Conservation (phyloP, 2,888 invertebrate genomes). For the Cacoxenus indagator region DNA sequence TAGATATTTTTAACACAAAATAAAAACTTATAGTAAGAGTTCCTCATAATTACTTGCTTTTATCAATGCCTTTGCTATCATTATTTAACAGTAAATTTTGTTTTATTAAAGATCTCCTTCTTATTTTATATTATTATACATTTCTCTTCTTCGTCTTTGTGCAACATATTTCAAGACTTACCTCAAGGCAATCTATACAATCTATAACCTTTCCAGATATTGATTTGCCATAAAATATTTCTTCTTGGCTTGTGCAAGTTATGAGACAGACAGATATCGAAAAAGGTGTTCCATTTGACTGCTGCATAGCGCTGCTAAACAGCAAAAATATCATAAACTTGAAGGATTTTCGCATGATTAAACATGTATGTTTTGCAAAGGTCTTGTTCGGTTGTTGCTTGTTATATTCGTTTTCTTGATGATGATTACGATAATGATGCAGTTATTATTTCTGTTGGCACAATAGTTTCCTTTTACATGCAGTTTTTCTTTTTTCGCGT, state of each 20-base stretch:
- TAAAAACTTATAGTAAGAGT: too few species aligned
- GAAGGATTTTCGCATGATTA: slow-evolving; percentile 53
- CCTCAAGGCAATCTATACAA: too few species aligned
- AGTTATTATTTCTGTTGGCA: slow-evolving; percentile 28
- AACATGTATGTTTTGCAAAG: slow-evolving; percentile 38
- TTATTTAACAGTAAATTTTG: too few species aligned
- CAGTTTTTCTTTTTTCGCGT: too few species aligned
- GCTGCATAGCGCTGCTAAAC: slow-evolving; percentile 27
- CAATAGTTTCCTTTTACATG: not conserved
- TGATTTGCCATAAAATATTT: not conserved
- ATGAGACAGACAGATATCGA: not conserved
- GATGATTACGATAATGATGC: slow-evolving; percentile 36
- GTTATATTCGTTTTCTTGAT: slow-evolving; percentile 29
- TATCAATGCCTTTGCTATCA: too few species aligned
- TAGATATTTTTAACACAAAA: too few species aligned
- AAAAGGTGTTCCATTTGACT: not conserved
- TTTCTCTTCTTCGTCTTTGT: too few species aligned
- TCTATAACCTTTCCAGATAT: not conserved
- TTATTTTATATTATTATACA: too few species aligned
- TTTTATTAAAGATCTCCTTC: too few species aligned
- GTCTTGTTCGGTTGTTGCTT: not conserved
- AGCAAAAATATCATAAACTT: slow-evolving; percentile 43
- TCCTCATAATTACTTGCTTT: too few species aligned
- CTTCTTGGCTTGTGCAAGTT: not conserved
- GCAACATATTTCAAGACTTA: too few species aligned